Base-by-base conservation (phyloP, 1,140 invertebrate species). In the Cotesia typhae region DNA sequence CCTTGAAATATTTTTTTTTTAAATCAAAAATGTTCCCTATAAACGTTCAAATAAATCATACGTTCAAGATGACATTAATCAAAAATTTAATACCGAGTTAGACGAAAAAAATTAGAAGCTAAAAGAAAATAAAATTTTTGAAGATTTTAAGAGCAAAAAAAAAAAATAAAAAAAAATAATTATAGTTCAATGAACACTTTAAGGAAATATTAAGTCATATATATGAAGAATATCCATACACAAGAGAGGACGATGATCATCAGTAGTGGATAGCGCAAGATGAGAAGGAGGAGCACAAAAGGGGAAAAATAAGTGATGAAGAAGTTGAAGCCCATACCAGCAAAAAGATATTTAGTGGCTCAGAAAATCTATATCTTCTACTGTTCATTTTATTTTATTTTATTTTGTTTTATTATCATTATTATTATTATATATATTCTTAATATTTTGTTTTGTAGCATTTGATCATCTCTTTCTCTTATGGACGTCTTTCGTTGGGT, bases 401-500 rank as follows among this genome's bases (percentile, higher is more conserved):
- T n/a, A 53, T 47, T 47, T 9, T 28, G 1, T 28, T 28, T 41
- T 47, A 47, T 47, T 10, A 47, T 47, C 4, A 41, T 41, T 41
- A 41, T 41, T 10, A 47, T 6, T 47, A 28, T 28, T 28, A 28
- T 28, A 28, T 28, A 47, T 47, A 47, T 47, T 47, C 41, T 47
- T 47, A 47, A 47, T 47, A 47, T 47, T 60, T 61, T 52, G 10
- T 59, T 52, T 67, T 53, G 41, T 53, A 57, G 51, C 20, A 35
- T 51, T 68, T 61, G 41, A 14, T 70, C 65, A 35, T 53, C 37
- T 57, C 55, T 66, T 64, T 3, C 17, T 41, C 7, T 61, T 67
- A 14, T 9, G 52, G 64, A 12, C 9, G 38, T 57, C 76, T 77
- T 76, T 75, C 76, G 72, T 75, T 80, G 76, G 47, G 61, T 55